A percentile compares a stretch with the other conserved stretches of the same genome.
phyloP scores from a whole-genome alignment of 2,797 vertebrate genomes.

The Cercopithecus mitis region DNA sequence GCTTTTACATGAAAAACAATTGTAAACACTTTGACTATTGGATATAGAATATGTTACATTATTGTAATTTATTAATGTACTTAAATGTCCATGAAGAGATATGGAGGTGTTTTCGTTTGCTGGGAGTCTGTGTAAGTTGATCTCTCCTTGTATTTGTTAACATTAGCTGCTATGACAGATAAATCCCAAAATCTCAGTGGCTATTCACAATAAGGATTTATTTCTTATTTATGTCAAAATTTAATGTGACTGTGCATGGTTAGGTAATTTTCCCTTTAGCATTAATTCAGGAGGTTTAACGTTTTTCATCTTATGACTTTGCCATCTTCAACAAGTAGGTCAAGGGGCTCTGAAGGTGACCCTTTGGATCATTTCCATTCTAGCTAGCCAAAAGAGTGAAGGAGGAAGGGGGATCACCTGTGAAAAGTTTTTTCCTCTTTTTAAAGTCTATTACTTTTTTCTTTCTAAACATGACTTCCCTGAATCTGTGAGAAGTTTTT shows the following conservation, averaged over 20 bases:
- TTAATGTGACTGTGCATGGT: background rate
- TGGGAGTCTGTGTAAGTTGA: background rate
- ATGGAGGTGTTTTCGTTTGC: background rate
- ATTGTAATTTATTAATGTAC: background rate
- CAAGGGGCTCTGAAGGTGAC: background rate
- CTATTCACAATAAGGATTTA: background rate
- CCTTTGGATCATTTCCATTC: background rate
- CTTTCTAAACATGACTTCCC: background rate
- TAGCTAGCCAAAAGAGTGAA: background rate
- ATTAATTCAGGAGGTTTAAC: background rate
- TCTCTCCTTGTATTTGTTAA: constrained; percentile 18
- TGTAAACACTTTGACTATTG: background rate
- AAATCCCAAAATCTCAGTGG: background rate
- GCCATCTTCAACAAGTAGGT: background rate
- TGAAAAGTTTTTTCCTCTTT: background rate
- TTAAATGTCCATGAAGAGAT: constrained; percentile 15
- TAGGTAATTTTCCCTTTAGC: background rate
- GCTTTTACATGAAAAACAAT: background rate
- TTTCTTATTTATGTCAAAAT: constrained; percentile 29
- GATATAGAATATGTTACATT: background rate
- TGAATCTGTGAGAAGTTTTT: background rate
- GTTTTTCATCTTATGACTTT: background rate
- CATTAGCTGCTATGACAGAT: background rate
- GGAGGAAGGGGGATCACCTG: background rate
- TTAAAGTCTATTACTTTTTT: background rate